Conservation (phyloP, 2,888 invertebrate genomes). For the Lymantria monacha region DNA sequence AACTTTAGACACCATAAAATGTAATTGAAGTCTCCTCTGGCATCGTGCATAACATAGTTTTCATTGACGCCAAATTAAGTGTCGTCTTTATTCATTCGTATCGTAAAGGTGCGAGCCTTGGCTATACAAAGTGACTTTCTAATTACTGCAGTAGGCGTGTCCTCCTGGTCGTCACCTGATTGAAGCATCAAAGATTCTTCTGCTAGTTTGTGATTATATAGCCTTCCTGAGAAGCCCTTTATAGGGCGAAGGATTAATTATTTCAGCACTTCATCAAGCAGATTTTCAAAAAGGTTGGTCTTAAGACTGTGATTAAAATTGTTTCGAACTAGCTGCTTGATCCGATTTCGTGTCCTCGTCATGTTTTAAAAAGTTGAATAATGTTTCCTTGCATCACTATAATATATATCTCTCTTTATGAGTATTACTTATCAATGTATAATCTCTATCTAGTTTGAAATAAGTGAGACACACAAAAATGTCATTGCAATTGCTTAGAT, state of each 20-base stretch:
- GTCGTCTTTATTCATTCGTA: constrained; percentile 34
- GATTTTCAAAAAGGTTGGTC: neutral
- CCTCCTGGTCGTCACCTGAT: constrained; percentile 60
- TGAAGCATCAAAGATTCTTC: constrained; percentile 67
- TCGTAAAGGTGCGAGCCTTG: constrained; percentile 35
- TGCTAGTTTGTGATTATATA: constrained; percentile 61
- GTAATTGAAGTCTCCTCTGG: too few species aligned
- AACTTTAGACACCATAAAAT: too few species aligned
- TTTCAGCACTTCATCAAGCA: constrained; percentile 24
- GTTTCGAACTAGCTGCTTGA: too few species aligned
- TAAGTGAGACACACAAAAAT: too few species aligned
- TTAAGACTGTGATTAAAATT: neutral
- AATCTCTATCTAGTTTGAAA: too few species aligned
- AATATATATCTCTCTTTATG: too few species aligned
- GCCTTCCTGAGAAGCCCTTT: constrained; percentile 41
- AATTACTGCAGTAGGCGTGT: constrained; percentile 67
- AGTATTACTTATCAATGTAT: too few species aligned
- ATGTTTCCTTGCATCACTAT: too few species aligned
- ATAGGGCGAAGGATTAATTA: constrained; percentile 32
- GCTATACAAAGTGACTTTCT: constrained; percentile 57
- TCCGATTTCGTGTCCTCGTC: too few species aligned
- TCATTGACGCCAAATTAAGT: constrained; percentile 35
- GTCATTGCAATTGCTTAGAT: too few species aligned
- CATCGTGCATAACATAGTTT: constrained; percentile 22
- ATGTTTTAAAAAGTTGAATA: too few species aligned